These are phyloP conservation scores for Drosophila eohydei DNA, from an alignment of 2,888 invertebrate species.

Conservation along the genomic window DNA sequence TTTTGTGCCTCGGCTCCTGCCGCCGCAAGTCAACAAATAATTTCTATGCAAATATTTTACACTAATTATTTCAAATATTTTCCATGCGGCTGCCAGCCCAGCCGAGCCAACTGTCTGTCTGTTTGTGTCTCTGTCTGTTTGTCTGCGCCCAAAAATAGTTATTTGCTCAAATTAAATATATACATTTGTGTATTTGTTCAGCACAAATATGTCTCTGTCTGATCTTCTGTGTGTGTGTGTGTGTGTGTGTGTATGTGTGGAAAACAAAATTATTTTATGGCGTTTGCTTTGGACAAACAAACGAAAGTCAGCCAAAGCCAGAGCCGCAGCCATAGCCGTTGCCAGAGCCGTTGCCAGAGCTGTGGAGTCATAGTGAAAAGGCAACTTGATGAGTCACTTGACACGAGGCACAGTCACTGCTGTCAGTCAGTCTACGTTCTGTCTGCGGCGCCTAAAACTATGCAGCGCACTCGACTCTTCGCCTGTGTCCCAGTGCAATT, in stretches of 20 bases:
- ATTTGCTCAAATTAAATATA: constrained; percentile 79
- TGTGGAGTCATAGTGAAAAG: constrained; percentile 46
- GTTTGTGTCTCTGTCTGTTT: constrained; percentile 31
- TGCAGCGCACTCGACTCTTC: constrained; percentile 31
- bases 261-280: constrained; percentile 76
- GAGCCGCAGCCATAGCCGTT: constrained; percentile 19
- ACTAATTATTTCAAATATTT: constrained; percentile 80
- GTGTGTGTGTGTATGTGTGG: constrained; percentile 44
- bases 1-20: constrained; percentile 22
- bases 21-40: constrained; percentile 76
- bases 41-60: constrained; percentile 79
- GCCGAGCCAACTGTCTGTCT: constrained; percentile 29
- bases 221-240: constrained; percentile 31
- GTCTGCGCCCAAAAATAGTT: constrained; percentile 74
- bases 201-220: constrained; percentile 69
- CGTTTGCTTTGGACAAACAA: constrained; percentile 70
- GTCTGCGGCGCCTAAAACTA: constrained; percentile 53
- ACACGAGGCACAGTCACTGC: constrained; percentile 39
- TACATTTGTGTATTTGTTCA: constrained; percentile 78
- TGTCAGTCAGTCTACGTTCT: constrained; percentile 31
- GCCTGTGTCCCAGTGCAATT: constrained; percentile 52
- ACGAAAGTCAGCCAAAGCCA: constrained; percentile 30
- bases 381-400: constrained; percentile 61
- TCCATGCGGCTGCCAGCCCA: constrained; percentile 55
- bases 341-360: constrained; percentile 14